Conservation (phyloP, 1,140 invertebrate species). For the Maconellicoccus hirsutus region DNA sequence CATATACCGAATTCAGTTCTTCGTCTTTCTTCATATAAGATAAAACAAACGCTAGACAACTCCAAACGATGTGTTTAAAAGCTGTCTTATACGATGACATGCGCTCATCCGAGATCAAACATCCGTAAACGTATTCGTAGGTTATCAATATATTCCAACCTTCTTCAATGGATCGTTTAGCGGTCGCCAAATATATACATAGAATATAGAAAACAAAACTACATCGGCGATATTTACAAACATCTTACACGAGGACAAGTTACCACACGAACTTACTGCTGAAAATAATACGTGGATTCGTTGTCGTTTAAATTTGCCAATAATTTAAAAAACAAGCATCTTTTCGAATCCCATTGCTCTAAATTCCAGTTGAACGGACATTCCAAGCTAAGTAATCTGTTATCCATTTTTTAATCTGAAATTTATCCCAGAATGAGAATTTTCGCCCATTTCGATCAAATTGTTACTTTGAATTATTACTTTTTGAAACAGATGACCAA, state of each 20-base stretch:
- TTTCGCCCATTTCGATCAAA: neutral
- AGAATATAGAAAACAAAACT: neutral
- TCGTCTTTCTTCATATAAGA: neutral
- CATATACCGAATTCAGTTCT: neutral
- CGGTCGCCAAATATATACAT: neutral
- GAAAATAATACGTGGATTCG: neutral
- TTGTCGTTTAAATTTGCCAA: neutral
- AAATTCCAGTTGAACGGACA: neutral
- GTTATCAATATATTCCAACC: neutral
- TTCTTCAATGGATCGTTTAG: neutral
- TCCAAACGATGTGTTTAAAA: neutral
- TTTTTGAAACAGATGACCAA: neutral
- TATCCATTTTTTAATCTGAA: neutral
- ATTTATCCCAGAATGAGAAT: neutral
- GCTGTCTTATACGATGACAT: neutral
- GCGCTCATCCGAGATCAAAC: neutral
- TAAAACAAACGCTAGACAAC: neutral
- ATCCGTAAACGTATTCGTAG: neutral
- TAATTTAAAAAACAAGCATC: conserved; percentile 6
- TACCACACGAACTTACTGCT: neutral
- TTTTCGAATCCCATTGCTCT: neutral
- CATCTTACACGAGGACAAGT: too few species aligned
- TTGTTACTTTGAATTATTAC: neutral
- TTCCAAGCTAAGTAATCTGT: neutral
- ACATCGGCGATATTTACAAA: neutral